phyloP scores from a whole-genome alignment of 2,888 invertebrate genomes.

The Thyatira batis region DNA sequence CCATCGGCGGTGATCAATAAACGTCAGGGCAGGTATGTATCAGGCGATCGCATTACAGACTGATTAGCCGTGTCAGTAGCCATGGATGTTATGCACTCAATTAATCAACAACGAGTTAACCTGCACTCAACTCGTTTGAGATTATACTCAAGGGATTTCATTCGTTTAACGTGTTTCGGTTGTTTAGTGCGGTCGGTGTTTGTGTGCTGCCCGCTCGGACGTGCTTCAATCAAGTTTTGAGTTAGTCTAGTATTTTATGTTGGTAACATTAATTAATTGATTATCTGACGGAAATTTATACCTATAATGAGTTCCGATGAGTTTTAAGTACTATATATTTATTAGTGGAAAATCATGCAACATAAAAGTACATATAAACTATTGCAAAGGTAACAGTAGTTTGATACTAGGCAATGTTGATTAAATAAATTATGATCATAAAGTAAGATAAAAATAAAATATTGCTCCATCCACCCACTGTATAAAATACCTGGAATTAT shows the following conservation, averaged over 20 bases:
- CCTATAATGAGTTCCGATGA: neutral
- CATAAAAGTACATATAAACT: too few relatives aligned
- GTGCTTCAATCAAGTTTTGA: neutral
- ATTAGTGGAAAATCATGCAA: too few relatives aligned
- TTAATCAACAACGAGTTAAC: conserved; percentile 55
- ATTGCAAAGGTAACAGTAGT: too few relatives aligned
- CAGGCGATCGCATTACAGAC: conserved; percentile 50
- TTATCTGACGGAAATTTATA: neutral
- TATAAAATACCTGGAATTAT: neutral
- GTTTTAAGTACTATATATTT: too few relatives aligned
- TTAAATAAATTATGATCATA: too few relatives aligned
- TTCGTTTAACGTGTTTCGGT: conserved; percentile 6
- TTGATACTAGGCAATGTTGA: too few relatives aligned
- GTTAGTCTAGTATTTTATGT: neutral
- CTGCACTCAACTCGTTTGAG: conserved; percentile 26
- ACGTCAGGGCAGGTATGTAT: conserved; percentile 36
- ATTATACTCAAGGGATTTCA: conserved; percentile 9
- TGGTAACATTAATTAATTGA: neutral
- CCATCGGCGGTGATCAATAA: conserved; percentile 29
- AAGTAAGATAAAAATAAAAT: neutral
- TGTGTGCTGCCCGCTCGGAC: neutral
- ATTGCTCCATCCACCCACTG: neutral
- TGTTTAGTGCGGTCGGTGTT: conserved; percentile 3
- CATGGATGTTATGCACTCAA: conserved; percentile 60
- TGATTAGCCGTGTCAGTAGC: conserved; percentile 57